Evolutionary conservation across 2,888 invertebrate species (phyloP), one percentile per base, ranked within the genome.

Genomic region (Scrobipalpa costella): DNA sequence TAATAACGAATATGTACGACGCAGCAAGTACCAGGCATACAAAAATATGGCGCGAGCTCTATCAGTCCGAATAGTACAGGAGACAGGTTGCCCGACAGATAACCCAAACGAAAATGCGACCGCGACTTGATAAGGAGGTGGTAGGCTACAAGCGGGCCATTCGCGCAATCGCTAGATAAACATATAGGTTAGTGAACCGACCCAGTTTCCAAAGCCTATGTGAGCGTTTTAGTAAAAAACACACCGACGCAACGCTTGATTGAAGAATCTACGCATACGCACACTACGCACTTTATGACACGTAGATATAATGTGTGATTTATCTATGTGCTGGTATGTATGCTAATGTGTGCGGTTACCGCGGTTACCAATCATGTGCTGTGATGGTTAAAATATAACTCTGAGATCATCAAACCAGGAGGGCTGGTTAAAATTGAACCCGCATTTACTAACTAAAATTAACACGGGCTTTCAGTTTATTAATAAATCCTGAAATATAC

Each of bases 141-240:
- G 72, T 77, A 71, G 76, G 77, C 73, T 77, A 71, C 68, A 65
- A 73, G 72, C 77, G 69, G 70, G 78, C 77, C 77, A 80, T 83
- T 80, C 80, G 82, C 80, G 82, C 88, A 86, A 88, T 88, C 84
- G 80, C 83, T 89, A 90, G 90, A 90, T 90, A 91, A 91, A 91
- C 91, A 91, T 87, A 90, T 90, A 80, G 91, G 90, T 89, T 90
- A 87, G 81, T 91, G 91, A 91, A 90, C 91, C 88, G 90, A 90
- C 91, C 91, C 76, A 91, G 87, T 88, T 91, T 85, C 77, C 70
- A 70, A 67, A 69, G 73, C 70, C 71, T 71, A 82, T 83, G 84
- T 81, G 83, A 76, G 83, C 69, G 80, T 79, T 85, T 87, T 83
- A 78, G 79, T 81, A 79, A 86, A 67, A 67, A 67, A 64, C 65